These are phyloP conservation scores for Syngnathus floridae DNA, from an alignment of 2,113 vertebrate genomes.

Conservation along the genomic window DNA sequence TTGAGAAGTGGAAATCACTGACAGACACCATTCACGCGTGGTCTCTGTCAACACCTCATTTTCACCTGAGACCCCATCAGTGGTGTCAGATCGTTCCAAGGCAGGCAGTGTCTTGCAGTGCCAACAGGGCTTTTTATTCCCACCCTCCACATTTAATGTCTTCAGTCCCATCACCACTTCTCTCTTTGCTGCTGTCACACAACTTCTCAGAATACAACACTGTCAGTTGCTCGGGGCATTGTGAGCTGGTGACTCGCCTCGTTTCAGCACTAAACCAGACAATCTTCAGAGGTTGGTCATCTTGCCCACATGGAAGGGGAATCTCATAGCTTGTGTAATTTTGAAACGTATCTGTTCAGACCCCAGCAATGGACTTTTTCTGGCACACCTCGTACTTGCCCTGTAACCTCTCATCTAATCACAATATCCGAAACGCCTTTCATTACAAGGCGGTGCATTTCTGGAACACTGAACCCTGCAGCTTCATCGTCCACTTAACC, in stretches of 20 bases:
- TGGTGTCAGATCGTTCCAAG: constrained; percentile 50
- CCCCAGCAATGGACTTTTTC: neutral
- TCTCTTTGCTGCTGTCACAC: neutral
- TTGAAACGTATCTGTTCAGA: neutral
- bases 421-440: neutral
- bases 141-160: neutral
- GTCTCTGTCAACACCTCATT: constrained; percentile 24
- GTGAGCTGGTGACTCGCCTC: neutral
- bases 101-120: constrained; percentile 61
- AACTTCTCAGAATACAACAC: neutral
- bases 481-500: neutral
- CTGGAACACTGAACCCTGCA: neutral
- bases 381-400: neutral
- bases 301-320: neutral
- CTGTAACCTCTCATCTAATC: too few relatives aligned
- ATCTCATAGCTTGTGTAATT: neutral
- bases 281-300: too few relatives aligned
- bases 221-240: neutral
- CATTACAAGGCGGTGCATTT: neutral
- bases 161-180: constrained; percentile 14
- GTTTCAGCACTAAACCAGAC: neutral
- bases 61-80: constrained; percentile 21
- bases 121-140: constrained; percentile 36
- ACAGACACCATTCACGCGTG: constrained; percentile 30
- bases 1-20: neutral